phyloP scores from a whole-genome alignment of 2,797 vertebrate species.

The Crossoptilon crossoptilon region DNA sequence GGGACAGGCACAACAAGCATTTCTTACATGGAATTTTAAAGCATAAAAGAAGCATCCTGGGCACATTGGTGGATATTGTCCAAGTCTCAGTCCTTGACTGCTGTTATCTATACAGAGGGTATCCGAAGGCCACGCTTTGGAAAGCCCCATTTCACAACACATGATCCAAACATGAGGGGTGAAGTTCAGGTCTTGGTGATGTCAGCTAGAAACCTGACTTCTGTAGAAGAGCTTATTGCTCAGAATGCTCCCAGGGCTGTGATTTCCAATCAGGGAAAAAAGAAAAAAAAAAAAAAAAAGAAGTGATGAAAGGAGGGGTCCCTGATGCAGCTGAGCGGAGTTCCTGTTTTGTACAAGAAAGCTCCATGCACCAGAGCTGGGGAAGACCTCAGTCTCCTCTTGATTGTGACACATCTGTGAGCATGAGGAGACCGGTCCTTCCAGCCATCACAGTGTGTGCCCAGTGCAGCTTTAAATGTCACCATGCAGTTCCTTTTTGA shows the following conservation, averaged over 20 bases:
- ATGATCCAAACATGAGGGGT: neutral
- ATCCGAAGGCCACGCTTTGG: neutral
- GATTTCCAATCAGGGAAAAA: neutral
- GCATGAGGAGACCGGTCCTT: neutral
- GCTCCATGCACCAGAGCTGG: neutral
- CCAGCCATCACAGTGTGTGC: neutral
- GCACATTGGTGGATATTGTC: neutral
- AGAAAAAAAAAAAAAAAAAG: neutral
- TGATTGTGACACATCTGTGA: neutral
- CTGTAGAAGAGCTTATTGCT: neutral
- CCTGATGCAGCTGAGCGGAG: neutral
- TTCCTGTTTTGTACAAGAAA: neutral
- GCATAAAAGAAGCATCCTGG: neutral
- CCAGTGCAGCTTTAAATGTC: neutral
- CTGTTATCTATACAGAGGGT: neutral
- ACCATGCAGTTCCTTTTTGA: neutral
- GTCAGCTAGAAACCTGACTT: conserved; percentile 19
- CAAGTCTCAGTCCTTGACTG: neutral
- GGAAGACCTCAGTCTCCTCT: neutral
- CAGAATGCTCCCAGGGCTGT: neutral
- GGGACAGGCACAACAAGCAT: neutral
- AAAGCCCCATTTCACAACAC: neutral
- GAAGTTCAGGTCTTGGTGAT: neutral
- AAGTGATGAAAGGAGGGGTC: neutral
- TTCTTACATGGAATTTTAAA: neutral